These are phyloP conservation scores for Bombyx mandarina DNA, from an alignment of 1,140 invertebrate species.

Conservation along the genomic window DNA sequence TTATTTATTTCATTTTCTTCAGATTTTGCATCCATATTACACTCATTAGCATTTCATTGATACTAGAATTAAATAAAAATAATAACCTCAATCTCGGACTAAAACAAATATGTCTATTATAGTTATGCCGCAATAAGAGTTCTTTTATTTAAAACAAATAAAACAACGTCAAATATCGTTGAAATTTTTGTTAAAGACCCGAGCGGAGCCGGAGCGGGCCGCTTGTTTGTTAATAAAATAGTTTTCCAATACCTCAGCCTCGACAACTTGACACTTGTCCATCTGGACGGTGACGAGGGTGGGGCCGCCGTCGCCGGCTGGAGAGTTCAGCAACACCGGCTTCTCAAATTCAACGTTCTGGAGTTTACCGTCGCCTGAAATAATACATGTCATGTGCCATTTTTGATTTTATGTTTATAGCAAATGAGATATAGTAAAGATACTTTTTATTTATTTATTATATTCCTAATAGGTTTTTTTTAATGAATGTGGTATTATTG, in stretches of 20 bases:
- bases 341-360: constrained; percentile 22
- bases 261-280: constrained; percentile 44
- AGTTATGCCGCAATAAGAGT: no score
- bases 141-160: no score
- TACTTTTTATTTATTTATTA: neutral
- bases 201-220: no score
- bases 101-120: no score
- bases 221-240: no score
- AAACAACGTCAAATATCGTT: no score
- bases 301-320: constrained; percentile 36
- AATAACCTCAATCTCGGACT: no score
- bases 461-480: neutral
- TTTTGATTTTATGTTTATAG: neutral
- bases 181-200: no score
- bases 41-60: no score
- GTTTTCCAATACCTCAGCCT: constrained; percentile 29
- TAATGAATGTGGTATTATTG: neutral
- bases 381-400: neutral
- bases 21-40: no score
- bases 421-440: neutral
- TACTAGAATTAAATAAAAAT: no score
- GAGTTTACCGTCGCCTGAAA: constrained; percentile 39
- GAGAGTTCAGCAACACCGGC: constrained; percentile 35
- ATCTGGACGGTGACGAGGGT: constrained; percentile 33
- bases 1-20: no score